phyloP scores from a whole-genome alignment of 2,797 vertebrate species.

The Phataginus tricuspis region DNA sequence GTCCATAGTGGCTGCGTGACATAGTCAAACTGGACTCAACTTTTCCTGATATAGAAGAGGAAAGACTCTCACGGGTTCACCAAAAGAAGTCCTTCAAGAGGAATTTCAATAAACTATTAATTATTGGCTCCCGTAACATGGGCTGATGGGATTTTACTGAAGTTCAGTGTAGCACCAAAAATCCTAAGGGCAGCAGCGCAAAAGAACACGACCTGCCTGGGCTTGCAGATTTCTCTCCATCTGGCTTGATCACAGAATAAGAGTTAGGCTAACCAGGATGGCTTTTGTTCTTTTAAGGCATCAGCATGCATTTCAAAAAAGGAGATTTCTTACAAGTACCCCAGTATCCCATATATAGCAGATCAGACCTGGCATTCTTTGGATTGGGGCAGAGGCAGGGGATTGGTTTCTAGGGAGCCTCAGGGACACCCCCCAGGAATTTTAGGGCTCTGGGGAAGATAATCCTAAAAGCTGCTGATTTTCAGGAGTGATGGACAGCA shows the following conservation, averaged over 20 bases:
- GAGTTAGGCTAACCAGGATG: neutral
- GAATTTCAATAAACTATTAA: neutral
- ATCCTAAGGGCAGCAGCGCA: neutral
- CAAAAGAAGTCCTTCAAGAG: neutral
- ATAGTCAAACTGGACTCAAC: no score
- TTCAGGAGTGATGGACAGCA: neutral
- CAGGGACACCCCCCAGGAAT: neutral
- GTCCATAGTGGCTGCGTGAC: no score
- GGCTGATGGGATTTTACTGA: neutral
- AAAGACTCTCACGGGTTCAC: neutral
- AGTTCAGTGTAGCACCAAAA: neutral
- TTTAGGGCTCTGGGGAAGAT: neutral
- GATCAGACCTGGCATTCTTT: neutral
- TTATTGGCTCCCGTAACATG: neutral
- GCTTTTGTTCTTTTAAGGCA: constrained; percentile 9
- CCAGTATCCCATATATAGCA: neutral
- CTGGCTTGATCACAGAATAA: neutral
- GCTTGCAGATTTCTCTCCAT: neutral
- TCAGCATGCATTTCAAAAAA: neutral
- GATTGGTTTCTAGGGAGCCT: neutral
- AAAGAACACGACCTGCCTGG: neutral
- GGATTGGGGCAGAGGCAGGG: neutral
- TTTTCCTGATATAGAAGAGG: neutral
- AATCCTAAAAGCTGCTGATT: neutral
- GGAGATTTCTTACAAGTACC: neutral